Conservation (phyloP, 2,113 vertebrate species). For the Callionymus lyra region DNA sequence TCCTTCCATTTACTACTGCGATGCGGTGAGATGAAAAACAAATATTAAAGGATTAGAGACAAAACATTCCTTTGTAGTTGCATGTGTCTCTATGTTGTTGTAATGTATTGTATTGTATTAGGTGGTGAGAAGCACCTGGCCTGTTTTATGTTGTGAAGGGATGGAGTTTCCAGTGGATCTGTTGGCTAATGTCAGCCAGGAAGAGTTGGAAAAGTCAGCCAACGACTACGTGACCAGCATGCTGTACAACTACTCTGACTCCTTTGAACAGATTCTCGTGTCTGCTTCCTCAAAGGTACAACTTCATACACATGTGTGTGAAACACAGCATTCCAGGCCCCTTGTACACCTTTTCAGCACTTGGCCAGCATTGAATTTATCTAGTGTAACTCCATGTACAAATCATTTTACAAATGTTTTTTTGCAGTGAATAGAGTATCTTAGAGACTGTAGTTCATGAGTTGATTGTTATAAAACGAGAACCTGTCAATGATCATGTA, state of each 20-base stretch:
- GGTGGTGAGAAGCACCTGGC: too few species aligned
- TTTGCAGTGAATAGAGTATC: too few species aligned
- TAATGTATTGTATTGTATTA: too few species aligned
- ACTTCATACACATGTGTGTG: neutral
- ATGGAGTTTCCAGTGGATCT: slow-evolving; percentile 86
- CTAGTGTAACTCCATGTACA: neutral
- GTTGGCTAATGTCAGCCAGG: slow-evolving; percentile 64
- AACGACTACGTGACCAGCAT: slow-evolving; percentile 69
- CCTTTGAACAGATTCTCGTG: slow-evolving; percentile 60
- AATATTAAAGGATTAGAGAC: neutral
- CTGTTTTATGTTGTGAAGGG: slow-evolving; percentile 31
- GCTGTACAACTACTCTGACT: slow-evolving; percentile 54
- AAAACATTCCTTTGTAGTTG: too few species aligned
- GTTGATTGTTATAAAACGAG: too few species aligned
- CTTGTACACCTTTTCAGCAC: neutral
- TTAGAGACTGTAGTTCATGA: too few species aligned
- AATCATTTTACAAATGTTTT: neutral
- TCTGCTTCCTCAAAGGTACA: slow-evolving; percentile 49
- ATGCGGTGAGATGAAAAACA: neutral
- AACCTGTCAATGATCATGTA: too few species aligned
- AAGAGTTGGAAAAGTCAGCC: slow-evolving; percentile 65
- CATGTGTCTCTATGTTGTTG: too few species aligned
- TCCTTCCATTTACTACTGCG: neutral
- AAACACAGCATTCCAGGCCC: neutral
- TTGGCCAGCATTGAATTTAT: neutral